Conservation (phyloP, 2,797 vertebrate species). For the Corythornis leucogaster region DNA sequence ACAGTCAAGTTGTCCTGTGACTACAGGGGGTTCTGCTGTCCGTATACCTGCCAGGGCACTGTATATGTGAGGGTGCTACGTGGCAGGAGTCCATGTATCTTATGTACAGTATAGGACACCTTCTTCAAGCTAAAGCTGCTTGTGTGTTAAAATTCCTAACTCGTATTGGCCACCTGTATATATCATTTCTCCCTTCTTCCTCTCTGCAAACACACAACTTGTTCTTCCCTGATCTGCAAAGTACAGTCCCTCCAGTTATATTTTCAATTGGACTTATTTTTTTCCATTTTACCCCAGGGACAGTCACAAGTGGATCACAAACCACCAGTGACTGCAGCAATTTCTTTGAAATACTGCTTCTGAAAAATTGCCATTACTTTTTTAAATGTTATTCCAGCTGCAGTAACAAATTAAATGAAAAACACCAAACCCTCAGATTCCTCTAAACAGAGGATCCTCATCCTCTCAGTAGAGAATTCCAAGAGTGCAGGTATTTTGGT, state of each 20-base stretch:
- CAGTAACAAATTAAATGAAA: not conserved
- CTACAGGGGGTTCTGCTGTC: not conserved
- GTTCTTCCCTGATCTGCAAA: not conserved
- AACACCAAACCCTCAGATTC: not conserved
- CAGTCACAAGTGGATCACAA: constrained; percentile 24
- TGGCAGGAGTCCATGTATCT: not conserved
- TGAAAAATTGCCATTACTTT: constrained; percentile 21
- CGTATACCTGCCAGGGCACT: not conserved
- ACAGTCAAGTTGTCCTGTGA: not conserved
- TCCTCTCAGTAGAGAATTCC: not conserved
- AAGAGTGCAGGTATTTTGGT: not conserved
- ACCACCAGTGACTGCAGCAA: constrained; percentile 11
- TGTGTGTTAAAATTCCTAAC: not conserved
- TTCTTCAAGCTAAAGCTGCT: constrained; percentile 17
- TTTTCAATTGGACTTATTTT: not conserved
- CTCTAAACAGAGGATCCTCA: not conserved
- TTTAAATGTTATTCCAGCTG: not conserved
- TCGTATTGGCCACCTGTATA: not conserved
- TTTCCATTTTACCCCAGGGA: not conserved
- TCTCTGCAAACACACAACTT: constrained; percentile 17
- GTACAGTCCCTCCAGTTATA: not conserved
- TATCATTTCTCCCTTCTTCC: constrained; percentile 21
- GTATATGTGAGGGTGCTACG: not conserved
- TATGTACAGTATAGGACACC: not conserved
- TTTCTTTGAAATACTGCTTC: constrained; percentile 17